phyloP scores from a whole-genome alignment of 2,888 invertebrate genomes.

The Drosophila paramelanica region DNA sequence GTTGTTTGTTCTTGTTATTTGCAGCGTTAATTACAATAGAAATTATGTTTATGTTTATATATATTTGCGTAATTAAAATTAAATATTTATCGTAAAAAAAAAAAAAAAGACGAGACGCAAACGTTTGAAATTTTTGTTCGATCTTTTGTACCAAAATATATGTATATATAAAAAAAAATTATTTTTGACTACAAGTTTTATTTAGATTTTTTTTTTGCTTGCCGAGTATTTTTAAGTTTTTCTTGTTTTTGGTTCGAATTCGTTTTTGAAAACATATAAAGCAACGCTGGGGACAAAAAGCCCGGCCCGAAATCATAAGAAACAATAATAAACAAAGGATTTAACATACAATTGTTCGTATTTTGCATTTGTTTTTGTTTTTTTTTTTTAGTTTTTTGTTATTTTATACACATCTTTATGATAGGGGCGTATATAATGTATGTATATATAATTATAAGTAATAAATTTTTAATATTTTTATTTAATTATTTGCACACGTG shows the following conservation, averaged over 20 bases:
- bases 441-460: conserved; percentile 76
- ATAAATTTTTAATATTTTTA: conserved; percentile 75
- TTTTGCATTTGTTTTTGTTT: conserved; percentile 26
- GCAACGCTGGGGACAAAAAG: conserved; percentile 38
- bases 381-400: conserved; percentile 40
- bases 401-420: conserved; percentile 74
- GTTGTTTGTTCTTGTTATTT: conserved; percentile 49
- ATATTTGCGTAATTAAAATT: conserved; percentile 60
- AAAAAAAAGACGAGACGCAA: conserved; percentile 39
- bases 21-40: conserved; percentile 77
- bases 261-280: conserved; percentile 64
- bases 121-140: conserved; percentile 39
- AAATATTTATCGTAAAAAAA: conserved; percentile 55
- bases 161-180: conserved; percentile 4
- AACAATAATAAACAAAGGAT: conserved; percentile 56
- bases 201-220: conserved; percentile 38
- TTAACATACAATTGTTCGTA: conserved; percentile 56
- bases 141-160: conserved; percentile 39
- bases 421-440: conserved; percentile 71
- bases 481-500: conserved; percentile 81
- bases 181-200: conserved; percentile 53
- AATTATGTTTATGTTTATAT: conserved; percentile 62
- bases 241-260: conserved; percentile 69
- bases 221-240: conserved; percentile 53
- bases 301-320: conserved; percentile 51